phyloP scores from a whole-genome alignment of 2,888 invertebrate species.

The Gastracanthus pulcherrimus region DNA sequence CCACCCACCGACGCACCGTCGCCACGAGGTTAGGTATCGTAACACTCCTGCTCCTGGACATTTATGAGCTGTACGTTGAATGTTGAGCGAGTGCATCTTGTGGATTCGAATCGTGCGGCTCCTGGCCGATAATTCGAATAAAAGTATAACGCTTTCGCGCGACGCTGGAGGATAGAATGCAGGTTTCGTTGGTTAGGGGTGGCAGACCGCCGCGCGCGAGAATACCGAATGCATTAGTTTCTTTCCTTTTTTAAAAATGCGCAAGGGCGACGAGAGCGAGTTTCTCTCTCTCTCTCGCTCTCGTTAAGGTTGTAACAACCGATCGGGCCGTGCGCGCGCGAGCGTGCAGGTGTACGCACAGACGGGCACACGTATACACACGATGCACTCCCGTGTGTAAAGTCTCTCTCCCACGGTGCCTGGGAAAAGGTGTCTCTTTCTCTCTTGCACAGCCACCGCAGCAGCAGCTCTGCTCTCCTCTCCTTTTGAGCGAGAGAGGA shows the following conservation, averaged over 20 bases:
- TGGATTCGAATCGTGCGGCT: background rate
- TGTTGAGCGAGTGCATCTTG: background rate
- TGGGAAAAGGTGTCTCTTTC: conserved; percentile 43
- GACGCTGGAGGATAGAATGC: too few species aligned
- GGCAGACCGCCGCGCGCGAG: too few species aligned
- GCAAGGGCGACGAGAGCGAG: background rate
- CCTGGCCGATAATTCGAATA: too few species aligned
- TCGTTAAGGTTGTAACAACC: background rate
- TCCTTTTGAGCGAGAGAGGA: background rate
- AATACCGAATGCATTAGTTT: too few species aligned
- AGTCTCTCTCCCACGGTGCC: conserved; percentile 47
- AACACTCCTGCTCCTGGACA: background rate
- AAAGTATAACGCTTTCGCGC: too few species aligned
- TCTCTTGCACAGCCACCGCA: too few species aligned
- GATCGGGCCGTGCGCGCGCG: background rate
- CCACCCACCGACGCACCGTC: too few species aligned
- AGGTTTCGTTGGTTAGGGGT: too few species aligned
- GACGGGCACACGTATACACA: background rate
- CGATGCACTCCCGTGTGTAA: background rate
- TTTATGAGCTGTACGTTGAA: background rate
- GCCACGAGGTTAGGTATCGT: conserved; percentile 5
- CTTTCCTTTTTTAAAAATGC: too few species aligned
- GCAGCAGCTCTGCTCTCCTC: conserved; percentile 15
- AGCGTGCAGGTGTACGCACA: conserved; percentile 10
- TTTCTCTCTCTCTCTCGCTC: too few species aligned